phyloP scores from a whole-genome alignment of 2,888 invertebrate species.

The Pimpla rufipes region DNA sequence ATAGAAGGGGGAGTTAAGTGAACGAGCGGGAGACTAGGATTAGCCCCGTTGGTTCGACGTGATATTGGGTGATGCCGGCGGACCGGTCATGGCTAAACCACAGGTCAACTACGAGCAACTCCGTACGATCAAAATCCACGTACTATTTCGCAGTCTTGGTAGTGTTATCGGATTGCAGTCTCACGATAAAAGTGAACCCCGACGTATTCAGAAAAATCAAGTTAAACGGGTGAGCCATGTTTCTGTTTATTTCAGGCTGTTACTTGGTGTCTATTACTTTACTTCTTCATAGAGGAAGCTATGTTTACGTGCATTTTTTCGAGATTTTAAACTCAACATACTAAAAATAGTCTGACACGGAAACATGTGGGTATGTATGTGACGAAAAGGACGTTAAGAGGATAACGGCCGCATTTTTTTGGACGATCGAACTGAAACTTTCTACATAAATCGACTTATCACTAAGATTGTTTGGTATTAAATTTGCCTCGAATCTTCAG shows the following conservation, averaged over 20 bases:
- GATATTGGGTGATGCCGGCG: slow-evolving; percentile 70
- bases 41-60: slow-evolving; percentile 71
- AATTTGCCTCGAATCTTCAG: too few species aligned
- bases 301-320: too few species aligned
- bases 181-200: slow-evolving; percentile 5
- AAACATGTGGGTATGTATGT: too few species aligned
- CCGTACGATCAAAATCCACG: slow-evolving; percentile 24
- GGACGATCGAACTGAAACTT: too few species aligned
- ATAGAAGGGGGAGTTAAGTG: neutral
- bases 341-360: too few species aligned
- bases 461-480: too few species aligned
- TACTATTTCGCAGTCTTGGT: slow-evolving; percentile 8
- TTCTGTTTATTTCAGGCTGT: too few species aligned
- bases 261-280: too few species aligned
- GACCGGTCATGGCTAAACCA: slow-evolving; percentile 56
- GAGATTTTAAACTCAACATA: too few species aligned
- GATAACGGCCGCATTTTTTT: too few species aligned
- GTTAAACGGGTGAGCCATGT: neutral
- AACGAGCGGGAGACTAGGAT: slow-evolving; percentile 66
- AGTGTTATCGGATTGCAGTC: neutral
- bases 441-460: too few species aligned
- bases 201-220: neutral
- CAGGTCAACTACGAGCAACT: slow-evolving; percentile 23
- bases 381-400: too few species aligned
- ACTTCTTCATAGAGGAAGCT: neutral